Conservation (phyloP, 2,797 vertebrate species). For the Leptoclinus maculatus region DNA sequence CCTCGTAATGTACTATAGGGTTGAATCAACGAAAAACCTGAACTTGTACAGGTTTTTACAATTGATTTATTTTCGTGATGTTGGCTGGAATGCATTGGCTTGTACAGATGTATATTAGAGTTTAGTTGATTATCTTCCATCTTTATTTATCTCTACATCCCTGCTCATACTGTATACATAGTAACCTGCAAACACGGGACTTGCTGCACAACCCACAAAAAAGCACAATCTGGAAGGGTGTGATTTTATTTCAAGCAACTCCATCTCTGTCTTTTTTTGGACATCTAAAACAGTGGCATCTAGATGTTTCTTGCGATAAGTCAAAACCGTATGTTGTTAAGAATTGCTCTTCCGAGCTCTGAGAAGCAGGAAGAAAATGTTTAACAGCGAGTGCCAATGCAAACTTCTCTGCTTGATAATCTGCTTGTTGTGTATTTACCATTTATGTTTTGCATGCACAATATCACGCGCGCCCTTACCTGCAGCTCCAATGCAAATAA, state of each 20-base stretch:
- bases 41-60: background rate
- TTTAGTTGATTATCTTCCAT: background rate
- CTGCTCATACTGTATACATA: background rate
- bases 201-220: slow-evolving; percentile 5
- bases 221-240: background rate
- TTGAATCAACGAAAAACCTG: background rate
- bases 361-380: slow-evolving; percentile 50
- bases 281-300: background rate
- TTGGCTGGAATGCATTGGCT: background rate
- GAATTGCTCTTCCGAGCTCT: background rate
- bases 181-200: background rate
- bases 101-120: background rate
- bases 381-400: slow-evolving; percentile 12
- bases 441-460: slow-evolving; percentile 38
- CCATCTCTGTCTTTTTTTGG: background rate
- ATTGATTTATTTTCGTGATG: background rate
- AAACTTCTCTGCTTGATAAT: slow-evolving; percentile 26
- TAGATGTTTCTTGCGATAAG: slow-evolving; percentile 2
- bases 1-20: background rate
- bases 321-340: background rate
- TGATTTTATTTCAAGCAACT: slow-evolving; percentile 2
- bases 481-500: slow-evolving; percentile 47
- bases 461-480: slow-evolving; percentile 8
- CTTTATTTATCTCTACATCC: background rate
- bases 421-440: slow-evolving; percentile 24